These are phyloP conservation scores for Erpetoichthys calabaricus DNA, from an alignment of 2,797 vertebrate genomes.

Conservation along the genomic window DNA sequence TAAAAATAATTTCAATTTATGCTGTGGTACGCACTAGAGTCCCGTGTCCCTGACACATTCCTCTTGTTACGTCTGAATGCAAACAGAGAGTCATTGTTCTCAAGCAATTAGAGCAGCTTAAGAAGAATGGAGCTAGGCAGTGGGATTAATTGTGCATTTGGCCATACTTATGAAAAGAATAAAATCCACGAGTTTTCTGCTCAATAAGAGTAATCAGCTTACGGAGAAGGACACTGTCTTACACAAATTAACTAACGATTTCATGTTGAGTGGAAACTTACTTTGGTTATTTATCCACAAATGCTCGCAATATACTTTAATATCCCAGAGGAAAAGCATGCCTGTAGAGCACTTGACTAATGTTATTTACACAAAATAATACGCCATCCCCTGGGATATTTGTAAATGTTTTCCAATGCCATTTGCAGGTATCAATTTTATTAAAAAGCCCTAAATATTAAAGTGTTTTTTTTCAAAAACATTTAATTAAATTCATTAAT, in stretches of 20 bases:
- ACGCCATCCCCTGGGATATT: slow-evolving; percentile 33
- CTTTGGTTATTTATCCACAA: slow-evolving; percentile 17
- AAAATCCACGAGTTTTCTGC: slow-evolving; percentile 23
- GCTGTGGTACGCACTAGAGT: slow-evolving; percentile 11
- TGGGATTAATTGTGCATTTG: slow-evolving; percentile 56
- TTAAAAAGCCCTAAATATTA: no score
- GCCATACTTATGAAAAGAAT: slow-evolving; percentile 43
- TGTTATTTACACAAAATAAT: slow-evolving; percentile 29
- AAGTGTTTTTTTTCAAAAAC: no score
- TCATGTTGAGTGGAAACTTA: slow-evolving; percentile 5
- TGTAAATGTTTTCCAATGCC: neutral
- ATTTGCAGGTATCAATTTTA: no score
- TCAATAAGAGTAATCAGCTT: slow-evolving; percentile 30
- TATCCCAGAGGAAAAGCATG: slow-evolving; percentile 7
- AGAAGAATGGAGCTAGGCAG: slow-evolving; percentile 31
- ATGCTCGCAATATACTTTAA: slow-evolving; percentile 13
- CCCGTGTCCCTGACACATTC: slow-evolving; percentile 19
- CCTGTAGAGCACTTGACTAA: slow-evolving; percentile 24
- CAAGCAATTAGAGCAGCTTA: slow-evolving; percentile 39
- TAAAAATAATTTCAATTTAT: slow-evolving; percentile 16
- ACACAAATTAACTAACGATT: slow-evolving; percentile 23
- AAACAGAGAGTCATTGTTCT: slow-evolving; percentile 29
- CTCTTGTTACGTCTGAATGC: slow-evolving; percentile 22
- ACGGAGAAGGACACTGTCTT: slow-evolving; percentile 26
- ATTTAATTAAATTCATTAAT: no score